Evolutionary conservation across 1,140 invertebrate genomes (phyloP).

Genomic region (Radopholus similis): DNA sequence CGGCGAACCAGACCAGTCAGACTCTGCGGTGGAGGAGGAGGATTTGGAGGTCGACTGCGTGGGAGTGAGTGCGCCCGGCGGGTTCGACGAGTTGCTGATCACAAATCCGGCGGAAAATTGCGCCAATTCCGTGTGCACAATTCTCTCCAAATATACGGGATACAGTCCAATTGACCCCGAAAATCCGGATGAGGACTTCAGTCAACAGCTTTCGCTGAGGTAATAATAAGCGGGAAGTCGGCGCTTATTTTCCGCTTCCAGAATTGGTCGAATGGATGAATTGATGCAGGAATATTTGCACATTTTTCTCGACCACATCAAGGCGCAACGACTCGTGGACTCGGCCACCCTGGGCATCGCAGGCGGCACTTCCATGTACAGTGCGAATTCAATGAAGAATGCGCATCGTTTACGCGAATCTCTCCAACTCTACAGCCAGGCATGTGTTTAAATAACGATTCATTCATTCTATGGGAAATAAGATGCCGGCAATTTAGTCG

Average conservation of each 20-base stretch:
- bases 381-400: conserved; percentile 25
- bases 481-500: background rate
- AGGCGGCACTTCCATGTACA: conserved; percentile 34
- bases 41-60: conserved; percentile 24
- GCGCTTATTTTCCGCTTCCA: background rate
- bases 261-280: conserved; percentile 1
- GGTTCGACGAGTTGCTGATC: conserved; percentile 15
- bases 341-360: conserved; percentile 20
- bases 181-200: conserved; percentile 10
- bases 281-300: conserved; percentile 3
- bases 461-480: background rate
- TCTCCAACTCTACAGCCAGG: conserved; percentile 21
- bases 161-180: conserved; percentile 8
- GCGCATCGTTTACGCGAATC: conserved; percentile 33
- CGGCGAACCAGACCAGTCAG: background rate
- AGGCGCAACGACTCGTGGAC: conserved; percentile 25
- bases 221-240: background rate
- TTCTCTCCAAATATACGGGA: background rate
- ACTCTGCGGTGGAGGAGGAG: background rate
- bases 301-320: conserved; percentile 22
- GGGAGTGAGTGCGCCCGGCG: background rate
- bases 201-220: no score
- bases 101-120: conserved; percentile 24
- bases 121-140: conserved; percentile 10
- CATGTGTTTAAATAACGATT: background rate